Evolutionary conservation across 2,797 vertebrate species (phyloP).

Genomic region (Alca torda): DNA sequence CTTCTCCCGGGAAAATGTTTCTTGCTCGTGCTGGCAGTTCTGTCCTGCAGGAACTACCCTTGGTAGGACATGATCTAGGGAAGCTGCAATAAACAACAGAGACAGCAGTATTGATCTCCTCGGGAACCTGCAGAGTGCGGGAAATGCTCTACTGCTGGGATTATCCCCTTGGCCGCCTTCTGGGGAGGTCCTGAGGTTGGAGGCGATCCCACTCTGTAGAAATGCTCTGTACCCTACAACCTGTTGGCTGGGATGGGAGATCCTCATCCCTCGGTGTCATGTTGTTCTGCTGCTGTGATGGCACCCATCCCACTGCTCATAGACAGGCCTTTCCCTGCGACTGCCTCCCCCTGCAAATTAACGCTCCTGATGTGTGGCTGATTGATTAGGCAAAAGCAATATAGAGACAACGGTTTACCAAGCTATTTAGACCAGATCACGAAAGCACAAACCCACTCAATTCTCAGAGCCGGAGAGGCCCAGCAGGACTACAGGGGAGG

Average conservation of each 20-base stretch:
- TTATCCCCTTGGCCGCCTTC: background rate
- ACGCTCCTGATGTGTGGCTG: background rate
- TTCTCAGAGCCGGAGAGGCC: slow-evolving; percentile 14
- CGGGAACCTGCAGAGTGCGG: background rate
- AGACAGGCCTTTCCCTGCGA: background rate
- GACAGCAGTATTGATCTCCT: background rate
- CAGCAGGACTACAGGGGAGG: slow-evolving; percentile 1
- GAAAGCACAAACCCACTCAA: slow-evolving; percentile 13
- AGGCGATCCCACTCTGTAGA: background rate
- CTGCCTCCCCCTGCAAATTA: background rate
- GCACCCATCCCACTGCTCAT: background rate
- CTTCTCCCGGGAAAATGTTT: background rate
- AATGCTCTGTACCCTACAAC: background rate
- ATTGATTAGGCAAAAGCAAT: slow-evolving; percentile 25
- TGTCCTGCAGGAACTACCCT: background rate
- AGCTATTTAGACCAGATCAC: background rate
- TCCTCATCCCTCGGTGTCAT: background rate
- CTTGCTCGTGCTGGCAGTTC: background rate
- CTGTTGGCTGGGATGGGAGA: background rate
- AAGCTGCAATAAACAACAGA: background rate
- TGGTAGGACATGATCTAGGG: background rate
- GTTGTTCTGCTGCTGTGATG: background rate
- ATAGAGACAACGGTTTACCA: background rate
- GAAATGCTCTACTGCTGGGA: background rate
- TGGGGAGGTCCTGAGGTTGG: background rate